Conservation (phyloP, 2,888 invertebrate species). For the Drosophila anomelani region DNA sequence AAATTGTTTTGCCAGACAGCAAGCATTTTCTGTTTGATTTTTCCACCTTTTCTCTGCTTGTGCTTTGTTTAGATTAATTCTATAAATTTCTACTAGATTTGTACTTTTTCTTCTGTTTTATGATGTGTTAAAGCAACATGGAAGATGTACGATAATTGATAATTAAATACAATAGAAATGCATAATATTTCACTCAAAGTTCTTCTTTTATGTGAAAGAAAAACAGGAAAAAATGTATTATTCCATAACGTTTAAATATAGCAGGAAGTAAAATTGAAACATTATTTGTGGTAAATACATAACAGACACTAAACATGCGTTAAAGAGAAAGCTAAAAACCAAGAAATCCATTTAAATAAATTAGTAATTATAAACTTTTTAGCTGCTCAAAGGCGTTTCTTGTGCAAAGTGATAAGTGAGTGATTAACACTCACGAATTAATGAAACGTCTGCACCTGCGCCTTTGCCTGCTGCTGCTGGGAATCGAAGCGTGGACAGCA, state of each 20-base stretch:
- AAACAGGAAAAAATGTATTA: background rate
- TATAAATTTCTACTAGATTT: slow-evolving; percentile 13
- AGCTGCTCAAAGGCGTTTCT: slow-evolving; percentile 24
- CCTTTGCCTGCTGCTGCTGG: slow-evolving; percentile 37
- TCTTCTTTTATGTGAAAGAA: background rate
- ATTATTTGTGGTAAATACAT: background rate
- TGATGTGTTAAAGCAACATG: background rate
- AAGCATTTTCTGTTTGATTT: slow-evolving; percentile 52
- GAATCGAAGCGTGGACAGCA: slow-evolving; percentile 63
- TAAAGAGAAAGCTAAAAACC: slow-evolving; percentile 50
- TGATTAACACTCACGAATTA: slow-evolving; percentile 59
- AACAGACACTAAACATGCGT: slow-evolving; percentile 21
- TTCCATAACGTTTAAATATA: no score
- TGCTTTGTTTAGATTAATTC: slow-evolving; percentile 42
- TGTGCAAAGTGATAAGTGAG: slow-evolving; percentile 55
- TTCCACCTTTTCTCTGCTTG: slow-evolving; percentile 25
- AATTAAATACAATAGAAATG: background rate
- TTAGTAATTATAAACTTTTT: slow-evolving; percentile 17
- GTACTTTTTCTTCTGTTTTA: background rate
- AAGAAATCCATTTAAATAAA: slow-evolving; percentile 19
- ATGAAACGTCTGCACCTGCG: slow-evolving; percentile 32
- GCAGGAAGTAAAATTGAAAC: background rate
- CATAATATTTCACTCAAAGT: background rate
- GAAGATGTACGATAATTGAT: background rate
- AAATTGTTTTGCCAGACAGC: slow-evolving; percentile 74